Evolutionary conservation across 1,140 invertebrate species (phyloP).

Genomic region (Papilio polytes): DNA sequence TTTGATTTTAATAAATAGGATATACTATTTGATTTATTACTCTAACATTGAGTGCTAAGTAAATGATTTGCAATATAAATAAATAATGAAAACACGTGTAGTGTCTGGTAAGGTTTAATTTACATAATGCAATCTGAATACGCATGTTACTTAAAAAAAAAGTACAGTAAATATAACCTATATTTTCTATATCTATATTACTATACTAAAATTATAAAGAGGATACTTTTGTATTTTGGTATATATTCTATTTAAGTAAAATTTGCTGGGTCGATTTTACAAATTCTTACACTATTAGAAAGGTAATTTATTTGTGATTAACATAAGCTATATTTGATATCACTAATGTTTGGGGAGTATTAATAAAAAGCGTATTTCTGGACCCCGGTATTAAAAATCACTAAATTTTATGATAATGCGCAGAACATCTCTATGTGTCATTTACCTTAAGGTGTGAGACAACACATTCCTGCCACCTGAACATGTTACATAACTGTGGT

Average conservation of each 20-base stretch:
- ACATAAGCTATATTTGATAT: no score
- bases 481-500: slow-evolving; percentile 20
- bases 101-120: neutral
- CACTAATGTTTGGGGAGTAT: no score
- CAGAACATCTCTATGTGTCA: neutral
- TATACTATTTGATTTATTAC: slow-evolving; percentile 5
- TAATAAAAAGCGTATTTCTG: no score
- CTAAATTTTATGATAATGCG: no score
- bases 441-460: slow-evolving; percentile 3
- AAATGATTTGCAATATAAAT: neutral
- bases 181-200: no score
- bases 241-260: no score
- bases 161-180: neutral
- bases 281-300: no score
- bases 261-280: no score
- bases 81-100: neutral
- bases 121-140: neutral
- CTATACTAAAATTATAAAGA: no score
- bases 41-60: neutral
- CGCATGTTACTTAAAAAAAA: neutral
- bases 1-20: slow-evolving; percentile 18
- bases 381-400: no score
- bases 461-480: neutral
- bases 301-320: no score
- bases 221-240: no score